Conservation (phyloP, 1,140 invertebrate genomes). For the Hycleus phaleratus region DNA sequence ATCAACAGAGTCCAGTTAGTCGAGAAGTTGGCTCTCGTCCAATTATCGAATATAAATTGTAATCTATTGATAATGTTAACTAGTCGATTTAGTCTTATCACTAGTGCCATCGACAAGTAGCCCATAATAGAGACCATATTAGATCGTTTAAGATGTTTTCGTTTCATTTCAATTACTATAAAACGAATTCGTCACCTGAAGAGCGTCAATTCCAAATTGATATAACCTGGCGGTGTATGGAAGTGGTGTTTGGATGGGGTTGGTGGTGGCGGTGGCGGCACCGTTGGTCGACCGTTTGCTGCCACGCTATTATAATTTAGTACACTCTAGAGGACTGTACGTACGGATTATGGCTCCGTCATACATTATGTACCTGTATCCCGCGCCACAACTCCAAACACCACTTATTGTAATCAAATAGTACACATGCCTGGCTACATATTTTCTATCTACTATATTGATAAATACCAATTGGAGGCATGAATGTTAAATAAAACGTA, state of each 20-base stretch:
- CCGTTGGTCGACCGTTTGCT: slow-evolving; percentile 2
- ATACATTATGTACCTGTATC: slow-evolving; percentile 26
- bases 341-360: slow-evolving; percentile 25
- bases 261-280: neutral
- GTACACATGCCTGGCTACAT: neutral
- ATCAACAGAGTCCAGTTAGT: no score
- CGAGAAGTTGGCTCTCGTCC: neutral
- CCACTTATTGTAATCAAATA: slow-evolving; percentile 28
- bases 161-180: neutral
- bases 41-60: slow-evolving; percentile 1
- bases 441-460: no score
- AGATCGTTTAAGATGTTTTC: neutral
- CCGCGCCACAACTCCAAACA: slow-evolving; percentile 22
- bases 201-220: neutral
- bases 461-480: no score
- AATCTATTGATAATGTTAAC: neutral
- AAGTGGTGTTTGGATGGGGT: neutral
- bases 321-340: slow-evolving; percentile 15
- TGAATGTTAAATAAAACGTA: no score
- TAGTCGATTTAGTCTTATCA: neutral
- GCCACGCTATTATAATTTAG: slow-evolving; percentile 23
- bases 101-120: slow-evolving; percentile 1
- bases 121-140: neutral
- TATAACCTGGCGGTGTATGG: no score
- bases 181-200: neutral